Evolutionary conservation across 1,140 invertebrate genomes (phyloP).

Genomic region (Eriosoma lanigerum): DNA sequence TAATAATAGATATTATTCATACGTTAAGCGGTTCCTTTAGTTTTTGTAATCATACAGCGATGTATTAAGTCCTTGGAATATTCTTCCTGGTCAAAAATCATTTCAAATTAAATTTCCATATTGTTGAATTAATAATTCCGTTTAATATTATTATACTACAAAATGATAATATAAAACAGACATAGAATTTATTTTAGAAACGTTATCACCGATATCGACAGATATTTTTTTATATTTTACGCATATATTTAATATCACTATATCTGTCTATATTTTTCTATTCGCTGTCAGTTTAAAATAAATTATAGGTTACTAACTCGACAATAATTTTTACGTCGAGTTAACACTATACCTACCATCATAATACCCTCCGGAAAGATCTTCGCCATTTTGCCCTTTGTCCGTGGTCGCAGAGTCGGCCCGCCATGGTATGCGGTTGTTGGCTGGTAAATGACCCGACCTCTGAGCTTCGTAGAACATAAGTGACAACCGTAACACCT

Average conservation of each 20-base stretch:
- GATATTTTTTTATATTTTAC: no score
- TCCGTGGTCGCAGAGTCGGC: conserved; percentile 65
- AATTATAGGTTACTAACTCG: no score
- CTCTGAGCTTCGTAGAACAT: conserved; percentile 70
- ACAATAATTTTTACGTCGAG: no score
- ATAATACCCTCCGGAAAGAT: conserved; percentile 69
- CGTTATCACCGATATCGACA: no score
- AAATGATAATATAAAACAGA: no score
- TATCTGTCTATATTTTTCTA: no score
- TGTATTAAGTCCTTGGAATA: not conserved
- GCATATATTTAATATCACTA: no score
- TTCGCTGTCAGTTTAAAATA: no score
- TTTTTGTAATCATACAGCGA: not conserved
- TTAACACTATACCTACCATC: conserved; percentile 62
- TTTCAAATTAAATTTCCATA: not conserved
- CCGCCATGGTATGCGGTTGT: conserved; percentile 65
- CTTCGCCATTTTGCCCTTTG: conserved; percentile 62
- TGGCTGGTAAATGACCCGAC: conserved; percentile 64
- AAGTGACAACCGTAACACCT: conserved; percentile 62
- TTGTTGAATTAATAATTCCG: no score
- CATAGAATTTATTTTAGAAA: no score
- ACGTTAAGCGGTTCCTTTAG: not conserved
- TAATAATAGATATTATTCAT: not conserved
- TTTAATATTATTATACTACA: no score
- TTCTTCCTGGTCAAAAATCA: not conserved